Base-by-base conservation (phyloP, 2,888 invertebrate genomes). In the Eupeodes latifasciatus region DNA sequence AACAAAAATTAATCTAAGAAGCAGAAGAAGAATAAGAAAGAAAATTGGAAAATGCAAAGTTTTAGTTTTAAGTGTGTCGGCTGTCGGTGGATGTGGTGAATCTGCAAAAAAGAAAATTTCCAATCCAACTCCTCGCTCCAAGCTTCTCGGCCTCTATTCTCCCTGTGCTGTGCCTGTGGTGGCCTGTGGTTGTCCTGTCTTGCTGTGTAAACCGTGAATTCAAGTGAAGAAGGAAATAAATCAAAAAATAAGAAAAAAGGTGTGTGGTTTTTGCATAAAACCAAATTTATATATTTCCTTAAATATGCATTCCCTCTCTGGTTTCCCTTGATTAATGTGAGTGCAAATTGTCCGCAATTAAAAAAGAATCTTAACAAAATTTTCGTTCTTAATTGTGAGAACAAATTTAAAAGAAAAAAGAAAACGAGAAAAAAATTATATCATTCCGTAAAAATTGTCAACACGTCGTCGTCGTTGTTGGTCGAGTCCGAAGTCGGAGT, bases 371-470 rank as follows among this genome's bases (percentile, higher is more conserved):
- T 19, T 16, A 55, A 19, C 55, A 59, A 40, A 4, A 51, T 53
- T 51, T 72, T 40, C 12, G 36, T 16, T 16, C 44, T 69, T 59
- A 85, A 67, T 81, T 85, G 49, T 57, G 85, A 36, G 44, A 47
- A 36, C 40, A 69, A 53, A 67, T 69, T 19, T 57, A n/a, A 59
- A 57, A 64, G 69, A 55, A 80, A 71, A 80, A 74, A 19, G 64
- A 27, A 19, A 19, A 4, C 71, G 27, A 71, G 40, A 78, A 79
- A 77, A 84, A 88, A 88, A 88, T 88, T 88, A 88, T 88, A 88
- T 88, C 87, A 88, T 84, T 88, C 76, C 84, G 77, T 76, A 53
- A 76, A 74, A 84, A 85, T 88, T 88, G 88, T 88, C 88, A 88
- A 88, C 88, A 88, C 88, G 88, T 85, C 87, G 83, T 74, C 27